These are phyloP conservation scores for Conistra vaccinii DNA, from an alignment of 2,888 invertebrate species.

Conservation along the genomic window DNA sequence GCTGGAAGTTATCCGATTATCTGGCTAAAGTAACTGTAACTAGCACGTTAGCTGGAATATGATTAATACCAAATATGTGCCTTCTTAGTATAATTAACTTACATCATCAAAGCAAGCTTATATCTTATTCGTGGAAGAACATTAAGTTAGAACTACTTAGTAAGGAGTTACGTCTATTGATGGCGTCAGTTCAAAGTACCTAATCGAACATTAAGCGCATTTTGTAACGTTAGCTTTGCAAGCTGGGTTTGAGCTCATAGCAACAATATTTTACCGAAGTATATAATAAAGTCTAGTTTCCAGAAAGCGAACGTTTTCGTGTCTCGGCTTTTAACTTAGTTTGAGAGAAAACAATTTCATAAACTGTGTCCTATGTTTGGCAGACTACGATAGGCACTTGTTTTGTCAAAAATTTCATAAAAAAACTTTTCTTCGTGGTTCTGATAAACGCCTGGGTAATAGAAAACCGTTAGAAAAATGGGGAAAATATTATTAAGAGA, in stretches of 20 bases:
- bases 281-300: slow-evolving; percentile 28
- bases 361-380: slow-evolving; percentile 36
- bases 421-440: slow-evolving; percentile 11
- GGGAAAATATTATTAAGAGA: not conserved
- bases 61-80: slow-evolving; percentile 19
- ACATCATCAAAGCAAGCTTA: slow-evolving; percentile 46
- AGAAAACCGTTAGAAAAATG: not conserved
- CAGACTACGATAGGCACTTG: slow-evolving; percentile 29
- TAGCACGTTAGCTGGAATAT: slow-evolving; percentile 9
- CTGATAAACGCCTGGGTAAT: not conserved
- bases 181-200: slow-evolving; percentile 43
- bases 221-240: slow-evolving; percentile 6
- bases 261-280: slow-evolving; percentile 17
- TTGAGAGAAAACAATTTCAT: slow-evolving; percentile 25
- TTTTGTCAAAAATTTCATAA: slow-evolving; percentile 25
- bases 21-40: slow-evolving; percentile 30
- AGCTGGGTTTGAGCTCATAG: slow-evolving; percentile 11
- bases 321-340: slow-evolving; percentile 35
- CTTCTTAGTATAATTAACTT: slow-evolving; percentile 36
- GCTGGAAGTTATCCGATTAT: slow-evolving; percentile 45
- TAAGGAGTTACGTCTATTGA: slow-evolving; percentile 41
- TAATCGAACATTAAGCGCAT: slow-evolving; percentile 40
- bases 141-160: slow-evolving; percentile 50
- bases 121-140: slow-evolving; percentile 41
- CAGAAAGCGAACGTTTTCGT: slow-evolving; percentile 27